Evolutionary conservation across 2,888 invertebrate genomes (phyloP).

Genomic region (Conomelus anceps): DNA sequence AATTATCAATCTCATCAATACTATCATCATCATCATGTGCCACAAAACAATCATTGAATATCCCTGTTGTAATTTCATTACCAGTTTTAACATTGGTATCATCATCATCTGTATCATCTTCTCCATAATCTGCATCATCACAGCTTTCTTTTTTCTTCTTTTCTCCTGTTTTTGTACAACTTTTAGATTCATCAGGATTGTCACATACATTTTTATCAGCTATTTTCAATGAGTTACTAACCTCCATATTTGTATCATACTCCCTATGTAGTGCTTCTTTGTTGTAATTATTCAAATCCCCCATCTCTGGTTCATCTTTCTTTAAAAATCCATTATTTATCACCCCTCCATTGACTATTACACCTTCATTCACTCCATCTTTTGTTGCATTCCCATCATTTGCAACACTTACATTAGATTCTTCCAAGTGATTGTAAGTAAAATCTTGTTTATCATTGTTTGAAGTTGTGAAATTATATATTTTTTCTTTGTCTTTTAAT

Average conservation of each 20-base stretch:
- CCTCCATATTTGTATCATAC: not conserved
- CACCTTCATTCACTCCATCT: not conserved
- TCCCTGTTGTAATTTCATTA: not conserved
- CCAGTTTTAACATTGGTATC: not conserved
- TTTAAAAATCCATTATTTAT: not conserved
- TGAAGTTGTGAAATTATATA: not conserved
- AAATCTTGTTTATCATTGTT: not conserved
- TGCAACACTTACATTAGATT: not conserved
- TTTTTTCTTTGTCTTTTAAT: not conserved
- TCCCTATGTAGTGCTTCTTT: not conserved
- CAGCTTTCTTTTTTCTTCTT: not conserved
- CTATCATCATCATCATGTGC: not conserved
- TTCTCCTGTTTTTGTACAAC: not conserved
- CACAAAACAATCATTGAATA: not conserved
- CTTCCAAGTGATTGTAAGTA: not conserved
- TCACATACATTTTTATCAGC: not conserved
- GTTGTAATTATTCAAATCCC: not conserved
- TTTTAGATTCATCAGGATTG: not conserved
- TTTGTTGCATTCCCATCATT: not conserved
- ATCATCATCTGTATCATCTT: not conserved
- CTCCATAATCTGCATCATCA: not conserved
- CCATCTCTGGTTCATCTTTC: not conserved
- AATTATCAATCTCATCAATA: not conserved
- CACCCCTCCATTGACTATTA: not conserved
- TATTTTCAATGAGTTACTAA: not conserved